Base-by-base conservation (phyloP, 2,888 invertebrate species). In the Pachydiplax longipennis region DNA sequence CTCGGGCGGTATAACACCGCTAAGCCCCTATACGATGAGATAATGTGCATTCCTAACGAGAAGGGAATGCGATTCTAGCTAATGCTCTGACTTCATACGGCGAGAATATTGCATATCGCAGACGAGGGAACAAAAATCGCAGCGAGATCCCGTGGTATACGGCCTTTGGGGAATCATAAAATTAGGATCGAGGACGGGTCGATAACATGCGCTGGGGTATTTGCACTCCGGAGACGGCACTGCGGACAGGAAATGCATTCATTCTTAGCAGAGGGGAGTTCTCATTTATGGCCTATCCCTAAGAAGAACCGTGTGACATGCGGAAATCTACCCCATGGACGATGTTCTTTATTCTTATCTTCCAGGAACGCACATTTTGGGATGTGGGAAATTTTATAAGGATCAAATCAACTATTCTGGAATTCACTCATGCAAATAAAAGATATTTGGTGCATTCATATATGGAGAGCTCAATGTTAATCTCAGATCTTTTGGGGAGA, bases 101-200 rank as follows among this genome's bases (percentile, higher is more conserved):
- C 37, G 65, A 40, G 4, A n/a, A 22, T 65, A 87, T 22, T 87
- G 87, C 87, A 61, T 61, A 37, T 61, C 40, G 61, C 61, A n/a
- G 5, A 61, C 61, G 22, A 61, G 10, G 31, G 61, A n/a, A 58
- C 87, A 65, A 87, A 87, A 87, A 87, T 87, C 6, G 0, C 31
- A 3, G 73, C 73, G 12, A 73, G 73, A 73, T 31, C 25, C 73
- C 31, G 73, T 73, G 73, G 73, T 73, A 65, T 65, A 40, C 58
- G 61, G 40, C 53, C 83, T 37, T 13, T 6, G 25, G 40, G 37
- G 37, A 61, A 35, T 87, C 87, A 37, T 87, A 87, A 87, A 87
- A 61, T 87, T 87, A 22, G 87, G 87, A 87, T 87, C 35, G 87
- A 58, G 40, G 87, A 65, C 65, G 58, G 87, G 37, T 15, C 37